These are phyloP conservation scores for Formica exsecta DNA, from an alignment of 1,140 invertebrate species.

Conservation along the genomic window DNA sequence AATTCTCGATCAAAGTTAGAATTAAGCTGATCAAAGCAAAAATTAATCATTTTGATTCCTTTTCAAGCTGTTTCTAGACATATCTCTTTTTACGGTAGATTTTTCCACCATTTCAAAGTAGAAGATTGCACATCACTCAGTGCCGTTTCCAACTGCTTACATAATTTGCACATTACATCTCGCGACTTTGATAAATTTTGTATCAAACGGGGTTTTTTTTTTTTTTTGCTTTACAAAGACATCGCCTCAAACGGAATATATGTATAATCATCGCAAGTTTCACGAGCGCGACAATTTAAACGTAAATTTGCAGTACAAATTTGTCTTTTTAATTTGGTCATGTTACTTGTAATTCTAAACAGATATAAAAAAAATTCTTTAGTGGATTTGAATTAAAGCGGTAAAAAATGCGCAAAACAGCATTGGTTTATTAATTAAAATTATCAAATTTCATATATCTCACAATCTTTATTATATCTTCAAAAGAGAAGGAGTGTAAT, in stretches of 20 bases:
- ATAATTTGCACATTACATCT: constrained; percentile 27
- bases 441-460: background rate
- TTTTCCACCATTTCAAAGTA: background rate
- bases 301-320: constrained; percentile 4
- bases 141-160: background rate
- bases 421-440: background rate
- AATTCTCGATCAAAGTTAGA: background rate
- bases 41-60: constrained; percentile 37
- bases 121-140: background rate
- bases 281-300: background rate
- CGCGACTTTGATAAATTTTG: constrained; percentile 32
- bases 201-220: background rate
- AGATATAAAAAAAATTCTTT: background rate
- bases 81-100: background rate
- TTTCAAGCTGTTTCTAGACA: background rate
- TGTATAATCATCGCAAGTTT: background rate
- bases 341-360: constrained; percentile 19
- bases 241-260: constrained; percentile 28
- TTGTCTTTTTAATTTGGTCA: background rate
- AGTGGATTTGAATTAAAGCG: background rate
- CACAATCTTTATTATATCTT: too few relatives aligned
- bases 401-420: background rate
- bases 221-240: background rate
- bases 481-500: too few relatives aligned
- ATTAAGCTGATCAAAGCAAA: constrained; percentile 17